phyloP scores from a whole-genome alignment of 1,140 invertebrate genomes.

The Euwallacea fornicatus region DNA sequence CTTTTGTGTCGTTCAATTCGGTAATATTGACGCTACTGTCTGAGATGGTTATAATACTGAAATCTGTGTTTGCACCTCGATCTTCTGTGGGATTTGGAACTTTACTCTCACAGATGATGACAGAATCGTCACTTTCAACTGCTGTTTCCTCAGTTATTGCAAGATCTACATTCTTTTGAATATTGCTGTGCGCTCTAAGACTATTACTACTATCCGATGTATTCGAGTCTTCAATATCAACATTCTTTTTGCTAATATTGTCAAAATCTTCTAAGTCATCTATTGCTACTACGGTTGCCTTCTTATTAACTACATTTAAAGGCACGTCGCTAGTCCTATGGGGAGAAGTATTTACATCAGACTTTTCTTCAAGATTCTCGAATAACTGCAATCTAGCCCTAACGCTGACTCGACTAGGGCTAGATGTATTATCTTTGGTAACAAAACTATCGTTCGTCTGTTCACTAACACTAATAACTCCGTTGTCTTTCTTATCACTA shows the following conservation, averaged over 20 bases:
- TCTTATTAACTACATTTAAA: slow-evolving; percentile 8
- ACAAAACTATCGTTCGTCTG: slow-evolving; percentile 46
- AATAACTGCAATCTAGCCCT: slow-evolving; percentile 48
- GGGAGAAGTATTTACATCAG: slow-evolving; percentile 43
- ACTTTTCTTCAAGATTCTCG: slow-evolving; percentile 45
- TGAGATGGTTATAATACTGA: no score
- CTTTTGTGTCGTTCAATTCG: no score
- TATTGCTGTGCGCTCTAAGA: slow-evolving; percentile 10
- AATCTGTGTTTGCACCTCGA: no score
- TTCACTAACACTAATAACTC: slow-evolving; percentile 44
- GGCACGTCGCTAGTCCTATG: not conserved
- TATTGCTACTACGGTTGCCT: slow-evolving; percentile 32
- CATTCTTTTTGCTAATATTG: slow-evolving; percentile 27
- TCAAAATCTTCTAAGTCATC: slow-evolving; percentile 39
- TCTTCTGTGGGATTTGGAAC: no score
- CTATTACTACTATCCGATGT: not conserved
- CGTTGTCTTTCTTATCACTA: slow-evolving; percentile 31
- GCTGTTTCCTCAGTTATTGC: not conserved
- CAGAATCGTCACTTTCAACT: not conserved
- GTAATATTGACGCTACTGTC: no score
- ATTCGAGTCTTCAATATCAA: slow-evolving; percentile 12
- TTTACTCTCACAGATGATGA: no score
- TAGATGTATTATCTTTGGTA: slow-evolving; percentile 50
- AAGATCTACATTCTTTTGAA: not conserved
- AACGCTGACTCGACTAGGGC: slow-evolving; percentile 38